Base-by-base conservation (phyloP, 2,797 vertebrate species). In the Parambassis ranga region DNA sequence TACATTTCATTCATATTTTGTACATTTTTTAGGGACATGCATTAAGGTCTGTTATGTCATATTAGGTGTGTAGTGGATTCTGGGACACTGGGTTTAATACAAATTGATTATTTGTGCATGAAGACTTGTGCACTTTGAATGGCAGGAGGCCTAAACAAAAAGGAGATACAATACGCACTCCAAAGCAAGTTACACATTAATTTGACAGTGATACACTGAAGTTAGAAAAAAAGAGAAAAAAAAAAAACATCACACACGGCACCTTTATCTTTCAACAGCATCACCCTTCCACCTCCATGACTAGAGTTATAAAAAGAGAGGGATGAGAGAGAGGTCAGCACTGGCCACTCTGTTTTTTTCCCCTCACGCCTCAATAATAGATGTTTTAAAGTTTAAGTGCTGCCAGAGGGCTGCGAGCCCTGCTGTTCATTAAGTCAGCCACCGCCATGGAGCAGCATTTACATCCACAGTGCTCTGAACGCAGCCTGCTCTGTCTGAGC, bases 371-470 rank as follows among this genome's bases (percentile, higher is more conserved):
- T 96, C 95, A 96, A 95, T 98, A 98, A 97, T 96, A 96, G 93
- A 97, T 95, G 92, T 96, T 97, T 97, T 95, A 97, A 98, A 98
- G 95, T 96, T 96, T 95, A 97, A 97, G 95, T 95, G 96, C 92
- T 91, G 95, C 95, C 94, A 94, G 91, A 93, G 94, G 95, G 95
- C 94, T 93, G 92, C 92, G 26, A 79, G 82, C 71, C 83, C 92
- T 88, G 92, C 91, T 95, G 94, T 95, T 98, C 96, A 98, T 98
- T 96, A 97, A 94, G 77, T 77, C 94, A 95, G 94, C 94, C 92
- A 86, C 79, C 89, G 90, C 92, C 90, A 93, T 35, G 89, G 92
- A 94, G 94, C 92, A 92, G 94, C 93, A 95, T 95, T 96, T 95
- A 95, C 94, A 95, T 94, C 52, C 11, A 94, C 93, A 91, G 92